Evolutionary conservation across 2,888 invertebrate genomes (phyloP), one percentile per base, ranked within the genome.

Genomic region (Chrysopilus asiliformis): DNA sequence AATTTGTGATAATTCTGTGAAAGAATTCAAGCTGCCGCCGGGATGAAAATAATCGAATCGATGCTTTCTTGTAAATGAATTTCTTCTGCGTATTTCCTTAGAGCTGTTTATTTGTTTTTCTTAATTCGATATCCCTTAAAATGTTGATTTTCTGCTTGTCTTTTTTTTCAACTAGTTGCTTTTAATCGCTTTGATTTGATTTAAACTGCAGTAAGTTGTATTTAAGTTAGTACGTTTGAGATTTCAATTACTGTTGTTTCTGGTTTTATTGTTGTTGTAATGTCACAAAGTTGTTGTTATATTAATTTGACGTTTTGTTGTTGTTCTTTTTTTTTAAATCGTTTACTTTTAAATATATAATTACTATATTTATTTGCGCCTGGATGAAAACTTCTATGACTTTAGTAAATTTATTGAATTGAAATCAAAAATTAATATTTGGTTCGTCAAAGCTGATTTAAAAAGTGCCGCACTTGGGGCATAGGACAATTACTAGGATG

Each of bases 401-500:
- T 26, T 26, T 26, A 8, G 16, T 22, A 18, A 24, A 31, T 15
- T 35, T 26, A 35, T 25, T 20, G 28, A 34, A 34, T 22, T 24
- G 22, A 35, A 12, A 22, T 22, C 10, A 10, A 22, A 22, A 22
- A 22, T 22, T 8, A 22, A 8, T 22, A 22, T 27, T 39, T 40
- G 36, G 36, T 45, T 41, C 39, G 45, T 48, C 43, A 46, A 33
- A 44, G 47, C 40, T 45, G 43, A 42, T 38, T 41, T 39, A 39
- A 42, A 12, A 26, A 39, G 27, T 39, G 39, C 39, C 49, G 44
- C 43, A 63, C 60, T 59, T 59, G 58, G 49, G 53, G 50, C 53
- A 61, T 53, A 55, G 53, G 50, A 55, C 53, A 60, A 54, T 55
- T 34, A 26, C 53, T 50, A 51, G 47, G 47, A 51, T 48, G 45